These are phyloP conservation scores for Volucella inflata DNA, from an alignment of 2,888 invertebrate species.

Conservation along the genomic window DNA sequence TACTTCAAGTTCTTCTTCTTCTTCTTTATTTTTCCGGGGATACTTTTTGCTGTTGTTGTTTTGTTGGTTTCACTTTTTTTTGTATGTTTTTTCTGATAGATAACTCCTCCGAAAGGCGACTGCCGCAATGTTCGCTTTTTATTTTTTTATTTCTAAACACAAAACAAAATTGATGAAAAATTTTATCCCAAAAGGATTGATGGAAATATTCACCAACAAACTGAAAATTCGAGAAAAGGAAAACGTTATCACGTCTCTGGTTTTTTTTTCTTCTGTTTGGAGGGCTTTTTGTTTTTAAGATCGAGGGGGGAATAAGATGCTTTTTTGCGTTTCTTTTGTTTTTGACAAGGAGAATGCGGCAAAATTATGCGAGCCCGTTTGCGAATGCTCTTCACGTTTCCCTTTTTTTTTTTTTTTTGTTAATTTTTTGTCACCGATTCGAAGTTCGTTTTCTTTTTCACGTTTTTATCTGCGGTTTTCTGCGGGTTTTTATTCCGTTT, in stretches of 20 bases:
- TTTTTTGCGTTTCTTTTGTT: constrained; percentile 44
- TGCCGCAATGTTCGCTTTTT: constrained; percentile 45
- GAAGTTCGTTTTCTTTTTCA: not conserved
- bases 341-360: constrained; percentile 45
- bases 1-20: constrained; percentile 31
- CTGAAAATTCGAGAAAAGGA: too few relatives aligned
- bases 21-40: constrained; percentile 63
- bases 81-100: constrained; percentile 50
- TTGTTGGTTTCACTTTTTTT: constrained; percentile 50
- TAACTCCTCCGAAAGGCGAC: constrained; percentile 53
- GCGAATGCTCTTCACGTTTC: constrained; percentile 22
- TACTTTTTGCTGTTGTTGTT: constrained; percentile 66
- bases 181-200: not conserved
- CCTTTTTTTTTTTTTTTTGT: constrained; percentile 20
- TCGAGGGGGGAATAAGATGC: too few relatives aligned
- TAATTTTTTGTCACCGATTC: constrained; percentile 18
- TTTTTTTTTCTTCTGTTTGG: too few relatives aligned
- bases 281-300: too few relatives aligned
- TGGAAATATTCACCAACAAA: not conserved
- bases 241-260: too few relatives aligned
- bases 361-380: constrained; percentile 40
- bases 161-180: not conserved
- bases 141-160: not conserved
- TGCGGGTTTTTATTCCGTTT: not conserved
- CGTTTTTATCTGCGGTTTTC: not conserved